Evolutionary conservation across 2,888 invertebrate genomes (phyloP), one percentile per base, ranked within the genome.

Genomic region (Epistrophe grossulariae): DNA sequence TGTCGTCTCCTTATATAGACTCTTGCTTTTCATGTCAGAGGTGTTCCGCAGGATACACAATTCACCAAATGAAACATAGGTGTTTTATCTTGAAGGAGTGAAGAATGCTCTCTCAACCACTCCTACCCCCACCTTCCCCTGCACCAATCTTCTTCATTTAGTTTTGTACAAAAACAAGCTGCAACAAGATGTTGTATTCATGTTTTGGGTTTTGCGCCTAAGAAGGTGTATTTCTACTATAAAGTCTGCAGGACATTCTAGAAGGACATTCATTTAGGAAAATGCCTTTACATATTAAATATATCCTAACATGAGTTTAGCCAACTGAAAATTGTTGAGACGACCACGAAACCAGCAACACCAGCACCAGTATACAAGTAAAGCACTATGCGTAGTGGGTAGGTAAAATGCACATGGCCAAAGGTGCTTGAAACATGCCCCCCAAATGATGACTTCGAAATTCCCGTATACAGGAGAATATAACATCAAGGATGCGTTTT

Each of bases 41-140:
- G 81, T 85, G 82, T 82, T 83, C 87, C 82, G 76, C 83, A 87
- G 79, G 83, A 87, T 79, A 87, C 74, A 83, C 76, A 85, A 81
- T 81, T 81, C 77, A 72, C 77, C 74, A 82, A 82, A 79, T 83
- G 83, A 79, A 83, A 83, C 83, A 83, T 79, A 73, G 66, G 70
- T 84, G 79, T 84, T 84, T 62, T 79, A 84, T 79, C 79, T 79
- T 64, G 4, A 84, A 79, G 79, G 79, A 79, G 59, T 60, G 70
- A 62, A 66, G 57, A 71, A 35, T n/a, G 40, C 40, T 78, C 35
- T 57, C 17, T 38, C 48, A 31, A 17, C 55, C 24, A 52, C 24
- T 38, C 0, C n/a, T n/a, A n/a, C 19, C 3, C 17, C 19, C 60
- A 8, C 8, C 45, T 7, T 10, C 8, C 13, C 1, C 15, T 4